Percentiles rank a stretch among this genome's conserved stretches.
Conservation (phyloP, 2,888 invertebrate genomes). For the Campaea margaritaria region DNA sequence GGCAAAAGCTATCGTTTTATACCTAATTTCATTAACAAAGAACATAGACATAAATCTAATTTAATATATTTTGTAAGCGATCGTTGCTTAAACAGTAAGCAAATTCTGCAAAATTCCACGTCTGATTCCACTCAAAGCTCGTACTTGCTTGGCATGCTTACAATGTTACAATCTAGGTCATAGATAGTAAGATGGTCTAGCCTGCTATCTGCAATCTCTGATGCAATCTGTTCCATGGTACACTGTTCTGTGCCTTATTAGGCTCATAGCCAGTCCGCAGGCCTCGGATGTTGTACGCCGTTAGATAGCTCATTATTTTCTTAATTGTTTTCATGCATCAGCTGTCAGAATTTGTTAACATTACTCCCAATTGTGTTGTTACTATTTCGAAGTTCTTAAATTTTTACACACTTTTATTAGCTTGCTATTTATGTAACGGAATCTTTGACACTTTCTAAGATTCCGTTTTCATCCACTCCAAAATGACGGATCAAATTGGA, state of each 20-base stretch:
- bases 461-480: no score
- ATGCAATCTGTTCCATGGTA: conserved; percentile 27
- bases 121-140: neutral
- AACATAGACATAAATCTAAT: no score
- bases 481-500: no score
- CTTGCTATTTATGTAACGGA: no score
- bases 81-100: no score
- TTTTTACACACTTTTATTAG: no score
- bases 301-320: neutral
- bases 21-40: no score
- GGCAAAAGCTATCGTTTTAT: no score
- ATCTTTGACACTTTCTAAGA: no score
- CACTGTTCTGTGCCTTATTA: conserved; percentile 24
- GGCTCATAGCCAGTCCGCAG: neutral
- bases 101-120: neutral
- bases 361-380: no score
- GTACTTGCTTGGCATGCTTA: neutral
- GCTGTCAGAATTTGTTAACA: neutral
- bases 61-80: no score
- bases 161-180: conserved; percentile 46
- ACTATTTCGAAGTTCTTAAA: no score
- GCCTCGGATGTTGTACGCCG: neutral
- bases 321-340: neutral
- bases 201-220: conserved; percentile 47
- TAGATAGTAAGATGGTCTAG: conserved; percentile 53